Conservation (phyloP, 2,113 vertebrate genomes). For the Saimiri boliviensis region DNA sequence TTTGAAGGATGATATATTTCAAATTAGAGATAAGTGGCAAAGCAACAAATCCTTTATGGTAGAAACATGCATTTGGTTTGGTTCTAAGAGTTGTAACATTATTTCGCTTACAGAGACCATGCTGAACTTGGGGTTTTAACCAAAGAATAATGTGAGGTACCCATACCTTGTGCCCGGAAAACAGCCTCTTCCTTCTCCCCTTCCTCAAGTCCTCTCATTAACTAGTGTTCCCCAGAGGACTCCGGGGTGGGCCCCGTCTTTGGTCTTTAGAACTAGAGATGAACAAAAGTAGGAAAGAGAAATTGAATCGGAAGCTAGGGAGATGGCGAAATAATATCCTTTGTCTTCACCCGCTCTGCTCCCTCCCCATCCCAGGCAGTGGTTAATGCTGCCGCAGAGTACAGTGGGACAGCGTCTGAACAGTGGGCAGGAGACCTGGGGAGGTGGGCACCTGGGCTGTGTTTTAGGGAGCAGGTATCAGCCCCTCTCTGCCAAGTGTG, state of each 20-base stretch:
- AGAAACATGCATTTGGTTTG: not conserved
- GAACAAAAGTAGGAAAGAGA: not conserved
- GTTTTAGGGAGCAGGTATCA: too few species aligned
- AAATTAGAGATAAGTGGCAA: not conserved
- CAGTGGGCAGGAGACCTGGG: not conserved
- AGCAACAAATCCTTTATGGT: not conserved
- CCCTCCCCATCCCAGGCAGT: not conserved
- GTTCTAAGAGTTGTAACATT: not conserved
- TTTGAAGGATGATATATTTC: not conserved
- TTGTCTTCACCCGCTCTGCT: not conserved
- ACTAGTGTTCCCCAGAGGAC: not conserved
- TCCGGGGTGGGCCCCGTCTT: not conserved
- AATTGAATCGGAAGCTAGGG: not conserved
- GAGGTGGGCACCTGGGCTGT: not conserved
- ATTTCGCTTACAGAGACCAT: not conserved
- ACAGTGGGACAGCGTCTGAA: not conserved
- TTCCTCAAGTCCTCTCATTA: not conserved
- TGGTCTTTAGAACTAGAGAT: not conserved
- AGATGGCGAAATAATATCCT: not conserved
- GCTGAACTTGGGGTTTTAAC: not conserved
- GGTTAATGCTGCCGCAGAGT: not conserved
- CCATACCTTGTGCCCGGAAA: accelerated
- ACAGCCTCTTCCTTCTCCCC: not conserved
- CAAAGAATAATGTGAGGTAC: not conserved
- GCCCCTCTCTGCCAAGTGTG: not conserved